Conservation (phyloP, 2,797 vertebrate genomes). For the Amblyopsis hoosieri region DNA sequence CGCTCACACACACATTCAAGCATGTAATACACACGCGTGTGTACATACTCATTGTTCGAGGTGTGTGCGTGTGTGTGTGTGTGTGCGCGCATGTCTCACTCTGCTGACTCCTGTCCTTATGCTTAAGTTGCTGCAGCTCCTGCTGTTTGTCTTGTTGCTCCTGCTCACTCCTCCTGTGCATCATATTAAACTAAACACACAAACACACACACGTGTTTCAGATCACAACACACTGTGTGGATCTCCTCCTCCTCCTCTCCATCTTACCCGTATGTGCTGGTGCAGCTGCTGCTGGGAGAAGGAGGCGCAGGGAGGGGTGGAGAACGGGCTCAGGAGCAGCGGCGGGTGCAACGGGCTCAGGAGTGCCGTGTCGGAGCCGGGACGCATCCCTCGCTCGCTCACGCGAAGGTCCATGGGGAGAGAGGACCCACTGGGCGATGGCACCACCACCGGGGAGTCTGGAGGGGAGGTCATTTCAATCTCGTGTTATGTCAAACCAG, state of each 20-base stretch:
- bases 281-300: conserved; percentile 79
- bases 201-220: conserved; percentile 7
- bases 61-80: conserved; percentile 4
- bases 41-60: not conserved
- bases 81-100: conserved; percentile 63
- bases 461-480: conserved; percentile 12
- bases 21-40: conserved; percentile 5
- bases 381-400: conserved; percentile 87
- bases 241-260: not conserved
- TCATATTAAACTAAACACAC: conserved; percentile 73
- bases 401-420: conserved; percentile 94
- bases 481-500: too few species aligned
- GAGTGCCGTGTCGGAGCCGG: conserved; percentile 85
- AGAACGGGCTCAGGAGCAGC: conserved; percentile 81
- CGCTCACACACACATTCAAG: too few species aligned
- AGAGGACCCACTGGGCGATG: conserved; percentile 54
- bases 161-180: conserved; percentile 76
- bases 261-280: conserved; percentile 76
- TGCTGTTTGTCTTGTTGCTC: conserved; percentile 80
- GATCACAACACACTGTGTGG: too few species aligned
- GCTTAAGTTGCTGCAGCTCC: conserved; percentile 78
- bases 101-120: conserved; percentile 84
- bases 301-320: conserved; percentile 65
- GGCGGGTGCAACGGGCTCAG: conserved; percentile 87
- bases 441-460: conserved; percentile 57